A percentile compares a stretch with the other conserved stretches of the same genome.
These are phyloP conservation scores for Petromus typicus DNA, from an alignment of 2,113 vertebrate genomes.

Conservation along the genomic window DNA sequence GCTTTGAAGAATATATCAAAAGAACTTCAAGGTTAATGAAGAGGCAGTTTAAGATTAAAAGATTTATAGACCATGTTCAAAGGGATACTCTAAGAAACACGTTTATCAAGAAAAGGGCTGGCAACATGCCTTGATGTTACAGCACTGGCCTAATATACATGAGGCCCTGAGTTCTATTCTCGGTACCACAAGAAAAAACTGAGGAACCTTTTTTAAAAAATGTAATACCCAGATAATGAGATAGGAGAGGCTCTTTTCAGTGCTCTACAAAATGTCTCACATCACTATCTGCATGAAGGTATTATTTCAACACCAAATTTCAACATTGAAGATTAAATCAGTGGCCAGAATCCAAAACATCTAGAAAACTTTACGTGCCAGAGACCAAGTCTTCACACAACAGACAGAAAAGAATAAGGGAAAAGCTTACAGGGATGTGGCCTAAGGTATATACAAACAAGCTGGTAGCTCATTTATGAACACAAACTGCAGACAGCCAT, in stretches of 20 bases:
- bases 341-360: background rate
- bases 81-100: slow-evolving; percentile 26
- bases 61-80: background rate
- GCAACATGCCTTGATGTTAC: background rate
- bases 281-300: background rate
- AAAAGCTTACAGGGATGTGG: background rate
- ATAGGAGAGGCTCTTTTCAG: background rate
- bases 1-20: slow-evolving; percentile 18
- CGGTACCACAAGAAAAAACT: background rate
- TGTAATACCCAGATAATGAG: background rate
- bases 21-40: slow-evolving; percentile 21
- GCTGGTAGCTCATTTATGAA: background rate
- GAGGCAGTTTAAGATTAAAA: background rate
- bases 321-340: slow-evolving; percentile 2
- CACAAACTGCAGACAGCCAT: background rate
- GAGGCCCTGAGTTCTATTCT: background rate
- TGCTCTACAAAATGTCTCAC: slow-evolving; percentile 31
- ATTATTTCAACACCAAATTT: slow-evolving; percentile 49
- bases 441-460: background rate
- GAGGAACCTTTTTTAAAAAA: background rate
- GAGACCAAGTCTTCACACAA: slow-evolving; percentile 15
- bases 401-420: background rate
- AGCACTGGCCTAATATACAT: background rate
- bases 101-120: slow-evolving; percentile 8
- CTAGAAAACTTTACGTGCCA: background rate